These are phyloP conservation scores for Limanda limanda DNA, from an alignment of 2,113 vertebrate genomes.

Conservation along the genomic window DNA sequence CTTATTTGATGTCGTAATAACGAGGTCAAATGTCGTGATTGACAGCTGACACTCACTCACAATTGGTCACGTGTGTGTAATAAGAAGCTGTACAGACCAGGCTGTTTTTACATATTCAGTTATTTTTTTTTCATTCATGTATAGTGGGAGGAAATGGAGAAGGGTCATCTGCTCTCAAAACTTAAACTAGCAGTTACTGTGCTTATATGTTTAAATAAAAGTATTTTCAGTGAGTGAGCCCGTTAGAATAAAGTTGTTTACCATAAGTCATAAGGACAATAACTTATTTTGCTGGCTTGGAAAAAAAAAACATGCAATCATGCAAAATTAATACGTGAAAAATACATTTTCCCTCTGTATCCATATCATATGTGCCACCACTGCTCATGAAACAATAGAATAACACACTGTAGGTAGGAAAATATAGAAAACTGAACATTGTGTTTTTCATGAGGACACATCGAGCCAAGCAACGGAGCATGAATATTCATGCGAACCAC, in stretches of 20 bases:
- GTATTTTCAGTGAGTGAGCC: neutral
- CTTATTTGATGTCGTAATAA: too few relatives aligned
- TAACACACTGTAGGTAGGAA: slow-evolving; percentile 5
- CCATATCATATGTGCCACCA: slow-evolving; percentile 14
- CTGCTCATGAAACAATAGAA: slow-evolving; percentile 25
- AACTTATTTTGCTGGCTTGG: neutral
- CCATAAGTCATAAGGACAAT: neutral
- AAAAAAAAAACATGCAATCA: neutral
- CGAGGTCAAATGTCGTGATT: too few relatives aligned
- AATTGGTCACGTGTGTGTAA: too few relatives aligned
- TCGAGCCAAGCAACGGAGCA: slow-evolving; percentile 48
- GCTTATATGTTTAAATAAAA: too few relatives aligned
- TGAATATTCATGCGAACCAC: slow-evolving; percentile 75
- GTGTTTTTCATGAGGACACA: slow-evolving; percentile 35
- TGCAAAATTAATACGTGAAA: slow-evolving; percentile 1
- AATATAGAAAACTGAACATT: slow-evolving; percentile 13
- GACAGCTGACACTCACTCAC: too few relatives aligned
- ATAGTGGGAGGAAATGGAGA: too few relatives aligned
- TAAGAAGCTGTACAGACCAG: too few relatives aligned
- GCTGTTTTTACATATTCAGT: too few relatives aligned
- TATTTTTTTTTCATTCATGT: too few relatives aligned
- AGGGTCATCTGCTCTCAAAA: too few relatives aligned
- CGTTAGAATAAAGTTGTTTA: neutral
- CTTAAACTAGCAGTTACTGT: too few relatives aligned
- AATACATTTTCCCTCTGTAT: neutral